Evolutionary conservation across 2,888 invertebrate species (phyloP), one percentile per base, ranked within the genome.

Genomic region (Lagria hirta): DNA sequence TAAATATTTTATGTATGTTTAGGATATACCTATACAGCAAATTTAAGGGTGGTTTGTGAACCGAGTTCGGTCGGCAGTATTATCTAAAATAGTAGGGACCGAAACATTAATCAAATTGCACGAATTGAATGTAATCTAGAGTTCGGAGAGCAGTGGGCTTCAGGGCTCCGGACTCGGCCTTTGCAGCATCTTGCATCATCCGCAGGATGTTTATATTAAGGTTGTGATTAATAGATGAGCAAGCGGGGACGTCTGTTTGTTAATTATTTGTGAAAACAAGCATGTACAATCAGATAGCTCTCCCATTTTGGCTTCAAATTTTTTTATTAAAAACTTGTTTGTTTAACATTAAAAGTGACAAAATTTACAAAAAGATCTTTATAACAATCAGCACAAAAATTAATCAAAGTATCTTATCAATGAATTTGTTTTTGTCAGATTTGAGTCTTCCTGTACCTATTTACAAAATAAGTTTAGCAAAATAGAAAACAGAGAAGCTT

Each of bases 51-150:
- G 55, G 49, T 57, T 57, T 52, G 54, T 37, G 37, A 48, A 50
- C 34, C 46, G 47, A 50, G 49, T 56, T 54, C 54, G 54, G 51
- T 30, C 49, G 48, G 54, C 41, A 47, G 52, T 54, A 54, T 55
- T 58, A 60, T 52, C 52, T 55, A 56, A 57, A 60, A 56, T 54
- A 52, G 49, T 55, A 51, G 34, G 47, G 52, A 51, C 50, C 51
- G 48, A 41, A 60, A 54, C 61, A 62, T 64, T 62, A 62, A 64
- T 64, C 62, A 64, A 62, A 62, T 62, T 58, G 57, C 54, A 57
- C 55, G 60, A 58, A 60, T 62, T 60, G 61, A 57, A 60, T 60
- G 58, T 61, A 62, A 62, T 62, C 61, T 62, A 55, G 53, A 54
- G 54, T 60, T 54, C 55, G 52, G 41, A 52, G 53, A 58, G 55